Conservation (phyloP, 2,113 vertebrate genomes). For the Rana temporaria region DNA sequence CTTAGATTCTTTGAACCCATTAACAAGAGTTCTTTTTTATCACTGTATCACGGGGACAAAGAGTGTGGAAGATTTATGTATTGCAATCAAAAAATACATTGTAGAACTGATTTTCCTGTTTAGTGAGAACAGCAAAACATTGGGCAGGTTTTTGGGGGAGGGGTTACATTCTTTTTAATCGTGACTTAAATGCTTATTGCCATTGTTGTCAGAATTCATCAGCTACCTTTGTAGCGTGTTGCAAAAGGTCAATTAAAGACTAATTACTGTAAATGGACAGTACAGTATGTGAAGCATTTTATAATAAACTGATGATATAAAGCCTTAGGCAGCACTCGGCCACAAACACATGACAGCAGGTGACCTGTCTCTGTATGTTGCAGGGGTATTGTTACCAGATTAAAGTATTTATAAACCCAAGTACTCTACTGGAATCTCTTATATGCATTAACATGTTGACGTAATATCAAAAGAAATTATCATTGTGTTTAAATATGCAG, state of each 20-base stretch:
- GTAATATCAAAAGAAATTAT: too few relatives aligned
- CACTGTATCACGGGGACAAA: too few relatives aligned
- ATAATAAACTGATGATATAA: not conserved
- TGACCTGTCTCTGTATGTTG: not conserved
- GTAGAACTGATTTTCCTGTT: too few relatives aligned
- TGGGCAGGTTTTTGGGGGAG: not conserved
- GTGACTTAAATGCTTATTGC: not conserved
- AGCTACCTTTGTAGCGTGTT: not conserved
- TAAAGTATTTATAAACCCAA: not conserved
- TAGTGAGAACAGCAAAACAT: not conserved
- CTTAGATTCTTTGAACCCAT: too few relatives aligned
- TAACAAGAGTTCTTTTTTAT: too few relatives aligned
- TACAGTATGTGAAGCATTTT: conserved; percentile 42
- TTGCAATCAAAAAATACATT: too few relatives aligned
- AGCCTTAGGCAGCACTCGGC: not conserved
- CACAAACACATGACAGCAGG: not conserved
- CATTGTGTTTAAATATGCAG: too few relatives aligned
- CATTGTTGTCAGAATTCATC: not conserved
- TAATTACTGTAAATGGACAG: conserved; percentile 20
- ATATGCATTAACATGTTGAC: too few relatives aligned
- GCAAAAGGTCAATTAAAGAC: not conserved
- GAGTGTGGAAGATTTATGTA: too few relatives aligned
- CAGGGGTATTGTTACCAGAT: not conserved
- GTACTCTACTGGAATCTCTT: not conserved
- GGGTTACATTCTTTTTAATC: not conserved